These are phyloP conservation scores for Bradypus variegatus DNA, from an alignment of 2,797 vertebrate genomes.

Conservation along the genomic window DNA sequence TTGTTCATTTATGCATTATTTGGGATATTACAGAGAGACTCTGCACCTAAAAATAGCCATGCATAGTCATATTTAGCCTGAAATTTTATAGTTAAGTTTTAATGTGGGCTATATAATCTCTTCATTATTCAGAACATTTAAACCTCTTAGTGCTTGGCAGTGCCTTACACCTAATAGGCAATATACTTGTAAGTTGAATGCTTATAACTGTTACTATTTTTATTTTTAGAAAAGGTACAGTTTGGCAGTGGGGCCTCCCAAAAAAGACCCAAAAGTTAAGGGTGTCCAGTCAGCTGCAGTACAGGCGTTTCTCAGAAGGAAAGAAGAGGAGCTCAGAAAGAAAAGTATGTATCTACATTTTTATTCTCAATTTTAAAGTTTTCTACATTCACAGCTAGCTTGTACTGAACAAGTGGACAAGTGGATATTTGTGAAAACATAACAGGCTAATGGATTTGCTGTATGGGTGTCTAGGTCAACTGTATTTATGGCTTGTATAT, in stretches of 20 bases:
- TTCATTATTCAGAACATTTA: constrained; percentile 21
- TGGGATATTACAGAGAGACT: not conserved
- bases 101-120: not conserved
- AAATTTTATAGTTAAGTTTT: constrained; percentile 21
- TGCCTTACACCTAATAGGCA: not conserved
- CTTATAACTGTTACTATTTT: constrained; percentile 32
- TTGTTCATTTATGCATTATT: constrained; percentile 16
- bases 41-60: not conserved
- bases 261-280: constrained; percentile 90
- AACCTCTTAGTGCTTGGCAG: not conserved
- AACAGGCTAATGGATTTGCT: not conserved
- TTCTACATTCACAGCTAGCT: not conserved
- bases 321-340: constrained; percentile 75
- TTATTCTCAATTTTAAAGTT: constrained; percentile 11
- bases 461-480: not conserved
- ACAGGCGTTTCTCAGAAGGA: constrained; percentile 87
- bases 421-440: not conserved
- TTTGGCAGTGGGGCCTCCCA: constrained; percentile 91
- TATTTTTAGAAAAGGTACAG: constrained; percentile 90
- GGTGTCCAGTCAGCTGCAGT: constrained; percentile 91
- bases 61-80: not conserved
- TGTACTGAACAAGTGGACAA: not conserved
- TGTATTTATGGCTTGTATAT: not conserved
- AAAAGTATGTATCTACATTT: constrained; percentile 78
- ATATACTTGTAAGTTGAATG: not conserved